Evolutionary conservation across 2,888 invertebrate species (phyloP).

Genomic region (Pyrochroa serraticornis): DNA sequence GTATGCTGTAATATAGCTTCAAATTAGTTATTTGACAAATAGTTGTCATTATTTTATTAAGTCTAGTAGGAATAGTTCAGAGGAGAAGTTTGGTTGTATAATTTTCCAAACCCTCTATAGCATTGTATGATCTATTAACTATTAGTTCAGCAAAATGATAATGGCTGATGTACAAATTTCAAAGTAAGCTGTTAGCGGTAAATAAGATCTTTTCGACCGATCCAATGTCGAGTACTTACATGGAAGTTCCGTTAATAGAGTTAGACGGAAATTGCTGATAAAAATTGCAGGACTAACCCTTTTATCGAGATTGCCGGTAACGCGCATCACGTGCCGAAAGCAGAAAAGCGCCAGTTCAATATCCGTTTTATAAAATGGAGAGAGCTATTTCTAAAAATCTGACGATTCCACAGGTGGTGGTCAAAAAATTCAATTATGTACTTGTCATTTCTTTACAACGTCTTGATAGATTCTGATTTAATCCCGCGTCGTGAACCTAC

Average conservation of each 20-base stretch:
- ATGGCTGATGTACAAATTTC: too few relatives aligned
- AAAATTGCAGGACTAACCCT: too few relatives aligned
- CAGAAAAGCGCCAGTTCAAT: constrained; percentile 16
- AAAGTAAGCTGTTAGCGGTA: too few relatives aligned
- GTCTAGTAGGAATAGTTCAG: too few relatives aligned
- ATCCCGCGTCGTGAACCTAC: constrained; percentile 6
- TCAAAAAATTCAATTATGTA: constrained; percentile 30
- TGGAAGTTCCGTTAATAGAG: constrained; percentile 12
- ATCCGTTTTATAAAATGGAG: constrained; percentile 25
- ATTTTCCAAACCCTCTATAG: too few relatives aligned
- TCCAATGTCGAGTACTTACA: constrained; percentile 8
- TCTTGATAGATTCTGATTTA: constrained; percentile 32
- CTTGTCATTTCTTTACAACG: constrained; percentile 27
- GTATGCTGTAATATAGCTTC: too few relatives aligned
- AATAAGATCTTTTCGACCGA: constrained; percentile 4
- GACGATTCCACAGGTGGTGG: constrained; percentile 30
- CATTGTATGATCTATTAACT: too few relatives aligned
- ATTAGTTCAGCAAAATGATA: too few relatives aligned
- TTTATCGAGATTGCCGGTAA: too few relatives aligned
- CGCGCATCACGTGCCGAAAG: constrained; percentile 7
- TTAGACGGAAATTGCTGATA: not conserved
- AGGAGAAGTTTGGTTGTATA: too few relatives aligned
- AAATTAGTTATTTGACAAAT: too few relatives aligned
- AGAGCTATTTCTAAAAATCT: constrained; percentile 24
- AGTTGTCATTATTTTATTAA: too few relatives aligned